Percentiles rank a stretch among this genome's conserved stretches.
Conservation (phyloP, 2,888 invertebrate species). For the Drosophila longiperda region DNA sequence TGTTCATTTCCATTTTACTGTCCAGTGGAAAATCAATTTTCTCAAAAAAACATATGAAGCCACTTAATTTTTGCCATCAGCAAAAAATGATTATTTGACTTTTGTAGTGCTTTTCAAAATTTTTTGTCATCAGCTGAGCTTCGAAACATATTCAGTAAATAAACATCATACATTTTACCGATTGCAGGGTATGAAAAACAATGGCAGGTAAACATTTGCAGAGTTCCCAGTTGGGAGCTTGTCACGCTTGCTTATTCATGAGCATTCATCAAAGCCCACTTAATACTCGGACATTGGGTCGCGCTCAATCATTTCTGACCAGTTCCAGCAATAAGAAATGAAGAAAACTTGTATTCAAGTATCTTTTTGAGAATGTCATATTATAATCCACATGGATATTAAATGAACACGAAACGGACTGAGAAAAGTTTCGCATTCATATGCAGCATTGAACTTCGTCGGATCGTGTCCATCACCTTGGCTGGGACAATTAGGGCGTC, state of each 20-base stretch:
- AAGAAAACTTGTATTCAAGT: conserved; percentile 33
- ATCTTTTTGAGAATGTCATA: conserved; percentile 45
- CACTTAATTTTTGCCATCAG: background rate
- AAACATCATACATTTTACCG: background rate
- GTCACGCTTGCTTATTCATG: conserved; percentile 73
- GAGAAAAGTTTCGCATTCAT: conserved; percentile 62
- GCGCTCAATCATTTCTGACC: conserved; percentile 70
- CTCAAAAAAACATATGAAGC: background rate
- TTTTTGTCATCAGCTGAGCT: background rate
- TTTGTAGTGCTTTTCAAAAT: background rate
- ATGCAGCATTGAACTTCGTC: conserved; percentile 54
- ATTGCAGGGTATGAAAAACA: conserved; percentile 21
- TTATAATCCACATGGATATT: conserved; percentile 68
- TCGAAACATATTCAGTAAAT: background rate
- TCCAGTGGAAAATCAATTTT: background rate
- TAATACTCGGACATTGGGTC: conserved; percentile 69
- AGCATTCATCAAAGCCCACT: conserved; percentile 74
- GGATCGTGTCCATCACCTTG: conserved; percentile 35
- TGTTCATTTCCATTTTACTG: background rate
- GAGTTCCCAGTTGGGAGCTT: conserved; percentile 26
- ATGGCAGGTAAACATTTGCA: conserved; percentile 1
- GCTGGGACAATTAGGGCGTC: conserved; percentile 46
- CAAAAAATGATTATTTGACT: background rate
- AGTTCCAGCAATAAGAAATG: conserved; percentile 10
- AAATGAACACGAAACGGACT: conserved; percentile 42